Percentiles rank a stretch among this genome's conserved stretches.
These are phyloP conservation scores for Calcarius lapponicus DNA, from an alignment of 2,797 vertebrate species.

Conservation along the genomic window DNA sequence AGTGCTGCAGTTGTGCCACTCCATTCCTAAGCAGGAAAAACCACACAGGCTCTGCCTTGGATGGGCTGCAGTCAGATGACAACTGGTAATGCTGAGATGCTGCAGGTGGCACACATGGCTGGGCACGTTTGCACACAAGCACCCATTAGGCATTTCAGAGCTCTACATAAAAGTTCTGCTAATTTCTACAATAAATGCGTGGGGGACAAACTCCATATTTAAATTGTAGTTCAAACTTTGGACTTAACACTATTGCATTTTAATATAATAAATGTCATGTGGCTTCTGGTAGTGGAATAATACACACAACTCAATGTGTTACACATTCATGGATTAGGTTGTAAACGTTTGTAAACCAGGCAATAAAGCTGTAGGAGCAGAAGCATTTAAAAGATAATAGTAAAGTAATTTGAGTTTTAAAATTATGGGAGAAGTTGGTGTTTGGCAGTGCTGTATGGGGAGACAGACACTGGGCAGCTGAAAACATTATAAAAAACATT, in stretches of 20 bases:
- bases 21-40: not conserved
- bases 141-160: not conserved
- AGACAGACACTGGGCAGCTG: not conserved
- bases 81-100: not conserved
- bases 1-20: not conserved
- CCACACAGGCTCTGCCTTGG: not conserved
- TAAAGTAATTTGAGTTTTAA: not conserved
- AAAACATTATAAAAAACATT: accelerated
- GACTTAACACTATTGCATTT: not conserved
- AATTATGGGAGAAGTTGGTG: not conserved
- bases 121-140: not conserved
- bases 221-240: not conserved
- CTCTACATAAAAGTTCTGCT: not conserved
- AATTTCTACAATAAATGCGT: not conserved
- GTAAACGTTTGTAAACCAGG: not conserved
- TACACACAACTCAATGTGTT: not conserved
- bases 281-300: not conserved
- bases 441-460: not conserved
- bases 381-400: not conserved
- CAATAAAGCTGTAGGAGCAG: not conserved
- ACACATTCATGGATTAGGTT: not conserved
- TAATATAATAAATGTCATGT: not conserved
- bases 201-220: not conserved
- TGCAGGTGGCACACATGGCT: not conserved
- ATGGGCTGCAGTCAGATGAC: not conserved